Evolutionary conservation across 2,797 vertebrate species (phyloP).

Genomic region (Lateolabrax maculatus): DNA sequence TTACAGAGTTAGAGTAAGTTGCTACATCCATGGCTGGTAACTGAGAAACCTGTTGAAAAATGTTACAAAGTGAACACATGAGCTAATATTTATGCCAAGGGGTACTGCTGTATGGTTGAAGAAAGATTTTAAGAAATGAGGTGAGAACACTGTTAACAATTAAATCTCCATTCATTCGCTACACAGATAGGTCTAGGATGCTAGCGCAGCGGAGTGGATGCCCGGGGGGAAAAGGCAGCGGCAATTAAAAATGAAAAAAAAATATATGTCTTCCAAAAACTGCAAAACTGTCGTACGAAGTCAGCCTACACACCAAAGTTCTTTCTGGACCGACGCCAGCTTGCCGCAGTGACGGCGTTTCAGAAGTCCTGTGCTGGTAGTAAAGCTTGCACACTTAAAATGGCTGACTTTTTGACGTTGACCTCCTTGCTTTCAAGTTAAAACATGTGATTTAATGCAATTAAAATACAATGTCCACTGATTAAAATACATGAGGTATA

Average conservation of each 20-base stretch:
- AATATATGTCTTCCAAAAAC: not conserved
- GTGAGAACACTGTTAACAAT: not conserved
- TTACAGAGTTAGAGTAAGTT: conserved; percentile 23
- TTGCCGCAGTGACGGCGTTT: not conserved
- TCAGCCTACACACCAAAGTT: not conserved
- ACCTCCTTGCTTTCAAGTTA: too few species aligned
- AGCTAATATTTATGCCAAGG: not conserved
- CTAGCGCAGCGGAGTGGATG: not conserved
- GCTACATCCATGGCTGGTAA: not conserved
- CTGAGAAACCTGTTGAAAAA: conserved; percentile 21
- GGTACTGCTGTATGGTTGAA: not conserved
- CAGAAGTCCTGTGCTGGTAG: not conserved
- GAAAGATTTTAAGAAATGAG: not conserved
- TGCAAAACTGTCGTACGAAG: not conserved
- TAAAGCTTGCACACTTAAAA: not conserved
- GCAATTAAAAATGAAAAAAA: not conserved
- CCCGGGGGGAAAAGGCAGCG: not conserved
- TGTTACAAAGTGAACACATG: not conserved
- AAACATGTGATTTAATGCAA: not conserved
- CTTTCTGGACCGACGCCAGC: not conserved
- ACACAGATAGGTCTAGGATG: not conserved
- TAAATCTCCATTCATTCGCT: not conserved
- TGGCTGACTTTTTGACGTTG: not conserved
- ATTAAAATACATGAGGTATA: not conserved
- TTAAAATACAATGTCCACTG: not conserved